phyloP scores from a whole-genome alignment of 2,113 vertebrate species.

The Tetrax tetrax region DNA sequence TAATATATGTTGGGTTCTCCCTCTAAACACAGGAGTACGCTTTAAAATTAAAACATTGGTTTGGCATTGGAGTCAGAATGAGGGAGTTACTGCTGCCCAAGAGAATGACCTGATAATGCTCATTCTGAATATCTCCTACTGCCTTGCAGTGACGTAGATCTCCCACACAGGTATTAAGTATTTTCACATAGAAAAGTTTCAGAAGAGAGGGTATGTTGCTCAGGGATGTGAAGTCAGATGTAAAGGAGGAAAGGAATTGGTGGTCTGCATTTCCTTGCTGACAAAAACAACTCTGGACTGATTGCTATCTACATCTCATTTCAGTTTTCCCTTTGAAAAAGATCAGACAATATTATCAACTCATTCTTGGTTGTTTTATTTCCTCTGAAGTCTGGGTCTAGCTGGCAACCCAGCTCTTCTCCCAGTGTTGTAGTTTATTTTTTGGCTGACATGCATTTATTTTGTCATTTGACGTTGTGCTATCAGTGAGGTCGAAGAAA shows the following conservation, averaged over 20 bases:
- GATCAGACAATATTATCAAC: conserved; percentile 24
- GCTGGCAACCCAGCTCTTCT: neutral
- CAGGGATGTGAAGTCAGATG: neutral
- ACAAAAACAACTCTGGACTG: neutral
- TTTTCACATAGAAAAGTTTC: neutral
- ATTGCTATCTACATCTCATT: conserved; percentile 36
- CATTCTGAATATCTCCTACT: neutral
- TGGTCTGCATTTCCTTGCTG: neutral
- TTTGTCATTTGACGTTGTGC: accelerated
- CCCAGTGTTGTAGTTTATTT: neutral
- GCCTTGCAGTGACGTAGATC: accelerated
- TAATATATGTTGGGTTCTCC: neutral
- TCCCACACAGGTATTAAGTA: neutral
- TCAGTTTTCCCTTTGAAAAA: conserved; percentile 48
- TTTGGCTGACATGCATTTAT: neutral
- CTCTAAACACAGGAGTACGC: neutral
- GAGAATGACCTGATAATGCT: neutral
- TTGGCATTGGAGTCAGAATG: neutral
- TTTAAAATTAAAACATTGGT: neutral
- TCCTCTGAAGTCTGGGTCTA: conserved; percentile 1
- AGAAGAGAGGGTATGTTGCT: neutral
- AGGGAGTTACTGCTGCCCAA: neutral
- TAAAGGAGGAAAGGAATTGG: neutral
- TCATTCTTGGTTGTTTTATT: conserved; percentile 1
- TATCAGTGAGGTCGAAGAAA: neutral